Conservation (phyloP, 2,113 vertebrate genomes). For the Tetrao urogallus region DNA sequence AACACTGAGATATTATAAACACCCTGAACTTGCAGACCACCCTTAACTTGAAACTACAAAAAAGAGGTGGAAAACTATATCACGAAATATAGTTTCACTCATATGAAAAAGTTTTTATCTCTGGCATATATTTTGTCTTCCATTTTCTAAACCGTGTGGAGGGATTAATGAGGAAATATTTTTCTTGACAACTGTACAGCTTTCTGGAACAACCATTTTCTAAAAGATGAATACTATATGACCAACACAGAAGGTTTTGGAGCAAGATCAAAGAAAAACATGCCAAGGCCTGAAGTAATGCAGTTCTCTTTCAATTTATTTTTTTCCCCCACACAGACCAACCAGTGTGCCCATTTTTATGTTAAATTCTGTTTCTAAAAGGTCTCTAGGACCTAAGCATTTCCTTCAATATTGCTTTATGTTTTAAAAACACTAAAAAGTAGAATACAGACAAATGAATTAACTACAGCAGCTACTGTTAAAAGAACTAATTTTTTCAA, state of each 20-base stretch:
- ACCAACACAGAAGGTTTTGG: conserved; percentile 24
- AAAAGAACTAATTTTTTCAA: background rate
- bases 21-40: conserved; percentile 1
- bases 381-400: background rate
- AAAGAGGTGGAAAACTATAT: background rate
- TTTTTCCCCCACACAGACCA: conserved; percentile 41
- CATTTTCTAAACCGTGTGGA: background rate
- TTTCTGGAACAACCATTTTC: background rate
- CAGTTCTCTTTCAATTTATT: conserved; percentile 53
- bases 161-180: background rate
- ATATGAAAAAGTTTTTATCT: background rate
- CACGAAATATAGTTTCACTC: background rate
- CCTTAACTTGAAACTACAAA: background rate
- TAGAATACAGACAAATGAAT: background rate
- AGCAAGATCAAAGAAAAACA: conserved; percentile 65
- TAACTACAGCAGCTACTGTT: background rate
- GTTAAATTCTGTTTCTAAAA: conserved; percentile 38
- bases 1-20: conserved; percentile 1
- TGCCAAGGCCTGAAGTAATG: conserved; percentile 44
- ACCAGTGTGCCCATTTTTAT: conserved; percentile 22
- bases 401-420: background rate
- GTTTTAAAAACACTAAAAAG: conserved; percentile 6
- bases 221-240: conserved; percentile 42
- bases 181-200: background rate
- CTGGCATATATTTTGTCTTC: background rate